phyloP scores from a whole-genome alignment of 2,113 vertebrate genomes.

The Lepus americanus region DNA sequence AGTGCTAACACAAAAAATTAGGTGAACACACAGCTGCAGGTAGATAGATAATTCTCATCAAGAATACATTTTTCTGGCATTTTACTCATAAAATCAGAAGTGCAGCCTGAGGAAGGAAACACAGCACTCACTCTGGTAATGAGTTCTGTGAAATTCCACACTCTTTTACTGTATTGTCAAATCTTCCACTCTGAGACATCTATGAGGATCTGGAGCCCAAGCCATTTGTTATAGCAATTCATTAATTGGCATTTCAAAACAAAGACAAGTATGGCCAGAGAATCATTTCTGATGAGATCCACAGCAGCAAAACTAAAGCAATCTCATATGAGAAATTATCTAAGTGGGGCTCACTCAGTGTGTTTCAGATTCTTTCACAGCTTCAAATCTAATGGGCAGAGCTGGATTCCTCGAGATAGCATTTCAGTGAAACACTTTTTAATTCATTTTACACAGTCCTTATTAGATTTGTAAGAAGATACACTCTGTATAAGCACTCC shows the following conservation, averaged over 20 bases:
- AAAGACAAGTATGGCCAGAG: background rate
- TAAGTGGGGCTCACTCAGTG: background rate
- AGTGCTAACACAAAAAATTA: background rate
- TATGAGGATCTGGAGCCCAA: background rate
- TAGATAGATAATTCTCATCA: background rate
- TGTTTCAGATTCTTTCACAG: constrained; percentile 65
- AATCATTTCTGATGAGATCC: constrained; percentile 50
- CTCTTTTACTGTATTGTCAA: background rate
- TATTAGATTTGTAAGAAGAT: constrained; percentile 83
- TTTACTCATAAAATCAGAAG: background rate
- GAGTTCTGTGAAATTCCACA: background rate
- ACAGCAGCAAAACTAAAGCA: background rate
- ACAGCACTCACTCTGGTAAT: background rate
- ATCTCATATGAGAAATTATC: constrained; percentile 48
- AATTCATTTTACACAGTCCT: constrained; percentile 80
- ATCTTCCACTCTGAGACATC: background rate
- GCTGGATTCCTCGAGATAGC: constrained; percentile 52
- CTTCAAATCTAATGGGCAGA: constrained; percentile 58
- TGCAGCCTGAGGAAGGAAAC: background rate
- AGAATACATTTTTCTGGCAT: background rate
- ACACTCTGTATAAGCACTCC: constrained; percentile 67
- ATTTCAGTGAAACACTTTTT: constrained; percentile 74
- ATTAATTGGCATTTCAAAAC: constrained; percentile 48
- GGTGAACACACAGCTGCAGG: background rate
- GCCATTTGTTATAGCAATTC: constrained; percentile 38